A percentile compares a stretch with the other conserved stretches of the same genome.
Conservation (phyloP, 2,888 invertebrate species). For the Tipula confusa region DNA sequence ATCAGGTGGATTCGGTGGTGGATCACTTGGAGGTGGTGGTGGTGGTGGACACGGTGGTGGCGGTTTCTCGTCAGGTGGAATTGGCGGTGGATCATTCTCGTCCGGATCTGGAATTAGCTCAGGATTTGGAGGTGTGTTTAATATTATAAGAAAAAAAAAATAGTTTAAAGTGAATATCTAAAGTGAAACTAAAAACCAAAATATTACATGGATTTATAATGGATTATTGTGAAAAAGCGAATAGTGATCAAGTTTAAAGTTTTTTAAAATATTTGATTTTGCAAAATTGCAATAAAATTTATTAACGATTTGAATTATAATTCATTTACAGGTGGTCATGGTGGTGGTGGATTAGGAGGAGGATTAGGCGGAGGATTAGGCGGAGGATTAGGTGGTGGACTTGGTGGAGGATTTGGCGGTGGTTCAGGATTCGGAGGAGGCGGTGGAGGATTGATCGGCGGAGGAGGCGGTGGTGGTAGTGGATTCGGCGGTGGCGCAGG, state of each 20-base stretch:
- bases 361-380: conserved; percentile 47
- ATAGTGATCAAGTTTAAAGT: not conserved
- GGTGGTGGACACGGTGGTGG: conserved; percentile 35
- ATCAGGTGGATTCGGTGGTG: conserved; percentile 48
- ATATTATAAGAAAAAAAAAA: not conserved
- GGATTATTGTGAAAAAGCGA: not conserved
- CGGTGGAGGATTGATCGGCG: conserved; percentile 38
- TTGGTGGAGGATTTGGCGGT: conserved; percentile 45
- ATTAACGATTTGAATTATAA: not conserved
- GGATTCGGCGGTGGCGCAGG: conserved; percentile 43
- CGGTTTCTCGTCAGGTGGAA: conserved; percentile 35
- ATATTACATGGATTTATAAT: not conserved
- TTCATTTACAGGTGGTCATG: conserved; percentile 36
- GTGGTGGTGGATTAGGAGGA: conserved; percentile 41
- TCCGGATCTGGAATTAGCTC: conserved; percentile 39
- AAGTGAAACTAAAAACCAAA: not conserved
- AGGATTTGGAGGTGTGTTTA: conserved; percentile 37
- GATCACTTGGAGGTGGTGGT: conserved; percentile 41
- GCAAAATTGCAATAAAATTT: not conserved
- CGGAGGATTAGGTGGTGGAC: conserved; percentile 31
- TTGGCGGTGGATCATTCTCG: conserved; percentile 38
- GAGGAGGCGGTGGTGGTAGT: conserved; percentile 39
- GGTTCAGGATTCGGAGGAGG: conserved; percentile 43
- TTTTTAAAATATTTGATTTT: not conserved
- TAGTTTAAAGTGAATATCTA: not conserved